These are phyloP conservation scores for Melipona quadrifasciata DNA, from an alignment of 1,140 invertebrate genomes.

Conservation along the genomic window DNA sequence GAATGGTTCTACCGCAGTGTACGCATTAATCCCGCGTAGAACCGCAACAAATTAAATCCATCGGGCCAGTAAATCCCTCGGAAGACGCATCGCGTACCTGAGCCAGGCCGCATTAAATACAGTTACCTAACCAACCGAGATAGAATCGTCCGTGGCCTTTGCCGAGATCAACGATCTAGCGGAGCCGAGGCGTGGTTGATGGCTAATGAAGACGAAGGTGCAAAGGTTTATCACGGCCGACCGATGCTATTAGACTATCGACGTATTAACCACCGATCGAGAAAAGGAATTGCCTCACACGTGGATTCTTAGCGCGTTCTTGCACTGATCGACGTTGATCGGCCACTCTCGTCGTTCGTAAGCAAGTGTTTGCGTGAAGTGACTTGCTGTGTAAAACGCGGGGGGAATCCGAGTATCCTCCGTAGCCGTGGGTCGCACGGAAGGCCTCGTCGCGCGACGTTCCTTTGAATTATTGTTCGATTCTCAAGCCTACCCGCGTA, in stretches of 20 bases:
- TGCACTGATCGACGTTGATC: slow-evolving; percentile 20
- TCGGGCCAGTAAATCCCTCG: slow-evolving; percentile 4
- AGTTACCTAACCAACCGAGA: slow-evolving; percentile 44
- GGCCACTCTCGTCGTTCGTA: neutral
- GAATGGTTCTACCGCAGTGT: neutral
- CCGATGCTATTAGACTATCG: slow-evolving; percentile 61
- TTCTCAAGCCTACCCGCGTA: slow-evolving; percentile 31
- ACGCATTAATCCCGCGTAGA: slow-evolving; percentile 1
- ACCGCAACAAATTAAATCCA: slow-evolving; percentile 27
- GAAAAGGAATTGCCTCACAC: slow-evolving; percentile 43
- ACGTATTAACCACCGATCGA: slow-evolving; percentile 55
- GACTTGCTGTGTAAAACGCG: neutral
- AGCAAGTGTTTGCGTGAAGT: too few species aligned
- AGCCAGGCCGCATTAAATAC: slow-evolving; percentile 19
- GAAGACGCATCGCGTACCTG: slow-evolving; percentile 6
- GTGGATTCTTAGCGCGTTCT: slow-evolving; percentile 8
- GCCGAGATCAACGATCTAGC: slow-evolving; percentile 57
- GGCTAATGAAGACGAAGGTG: slow-evolving; percentile 67
- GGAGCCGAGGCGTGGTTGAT: slow-evolving; percentile 59
- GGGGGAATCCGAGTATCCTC: neutral
- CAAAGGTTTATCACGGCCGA: slow-evolving; percentile 57
- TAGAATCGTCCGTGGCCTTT: slow-evolving; percentile 40
- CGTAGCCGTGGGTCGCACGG: slow-evolving; percentile 14
- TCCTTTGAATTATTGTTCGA: slow-evolving; percentile 31
- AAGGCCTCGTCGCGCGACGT: slow-evolving; percentile 37